Conservation (phyloP, 2,797 vertebrate genomes). For the Austrolebias charrua region DNA sequence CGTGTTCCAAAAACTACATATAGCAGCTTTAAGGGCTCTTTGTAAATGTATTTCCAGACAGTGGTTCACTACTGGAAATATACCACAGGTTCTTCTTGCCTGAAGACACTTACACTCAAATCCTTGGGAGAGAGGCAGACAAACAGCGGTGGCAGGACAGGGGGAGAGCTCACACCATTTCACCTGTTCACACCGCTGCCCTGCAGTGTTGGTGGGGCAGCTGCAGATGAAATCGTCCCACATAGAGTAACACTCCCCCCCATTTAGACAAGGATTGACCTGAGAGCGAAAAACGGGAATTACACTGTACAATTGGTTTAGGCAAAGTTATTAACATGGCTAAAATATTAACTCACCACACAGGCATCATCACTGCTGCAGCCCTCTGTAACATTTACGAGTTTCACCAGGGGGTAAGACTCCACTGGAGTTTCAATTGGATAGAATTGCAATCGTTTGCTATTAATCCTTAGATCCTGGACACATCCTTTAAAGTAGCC, state of each 20-base stretch:
- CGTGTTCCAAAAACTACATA: too few species aligned
- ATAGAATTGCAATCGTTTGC: constrained; percentile 85
- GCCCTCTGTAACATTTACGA: constrained; percentile 79
- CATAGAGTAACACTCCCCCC: constrained; percentile 86
- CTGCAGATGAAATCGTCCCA: constrained; percentile 91
- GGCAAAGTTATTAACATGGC: not conserved
- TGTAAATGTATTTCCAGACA: constrained; percentile 6
- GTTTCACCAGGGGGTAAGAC: constrained; percentile 60
- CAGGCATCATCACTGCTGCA: constrained; percentile 85
- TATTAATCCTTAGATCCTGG: constrained; percentile 88
- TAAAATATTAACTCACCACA: constrained; percentile 70
- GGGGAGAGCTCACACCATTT: constrained; percentile 88
- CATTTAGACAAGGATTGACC: constrained; percentile 86
- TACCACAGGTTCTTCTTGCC: not conserved
- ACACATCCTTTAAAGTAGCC: constrained; percentile 92
- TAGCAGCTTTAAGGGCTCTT: not conserved
- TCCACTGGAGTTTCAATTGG: constrained; percentile 59
- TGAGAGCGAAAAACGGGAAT: constrained; percentile 51
- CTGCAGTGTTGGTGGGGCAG: constrained; percentile 86
- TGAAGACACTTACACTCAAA: constrained; percentile 88
- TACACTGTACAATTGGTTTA: not conserved
- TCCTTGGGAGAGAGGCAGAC: constrained; percentile 78
- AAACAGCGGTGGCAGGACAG: constrained; percentile 81
- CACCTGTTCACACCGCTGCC: constrained; percentile 84
- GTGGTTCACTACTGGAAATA: constrained; percentile 1